Base-by-base conservation (phyloP, 2,888 invertebrate genomes). In the Campopleginae sp. region DNA sequence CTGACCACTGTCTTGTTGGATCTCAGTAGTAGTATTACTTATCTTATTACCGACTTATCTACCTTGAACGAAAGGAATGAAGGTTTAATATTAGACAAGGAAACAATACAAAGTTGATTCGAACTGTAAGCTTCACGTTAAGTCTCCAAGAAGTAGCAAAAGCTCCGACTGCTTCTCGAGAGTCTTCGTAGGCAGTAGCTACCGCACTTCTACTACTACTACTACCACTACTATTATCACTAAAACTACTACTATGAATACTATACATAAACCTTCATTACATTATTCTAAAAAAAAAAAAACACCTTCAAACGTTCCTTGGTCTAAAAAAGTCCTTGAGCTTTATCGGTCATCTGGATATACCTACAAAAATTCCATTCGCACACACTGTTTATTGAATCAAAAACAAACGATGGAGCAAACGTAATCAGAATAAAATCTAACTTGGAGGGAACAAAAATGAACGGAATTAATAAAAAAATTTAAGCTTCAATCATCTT, bases 61-160 rank as follows among this genome's bases (percentile, higher is more conserved):
- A 90, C 84, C 86, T 86, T 88, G 12, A 48, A 58, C n/a, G 84
- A 86, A 75, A 48, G 14, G n/a, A 75, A 68, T 19, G 46, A 58
- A 68, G 12, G 14, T 66, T 46, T 54, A 46, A 77, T 33, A 63
- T 33, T 51, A 31, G 77, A 42, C 72, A 74, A 74, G 48, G 68
- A 65, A 80, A 58, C 19, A 54, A 80, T 63, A 54, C 63, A 85
- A 89, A 89, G 85, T 90, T 89, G 89, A 90, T 90, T 89, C 87
- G 88, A 89, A 89, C 85, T 89, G 76, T 90, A 90, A 90, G 90
- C 89, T 90, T 88, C 88, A 89, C 88, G 88, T 90, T 89, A 90
- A 86, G 54, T 89, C 88, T 89, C 87, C 88, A 89, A 88, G 85
- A 88, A 87, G 88, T 88, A 89, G 89, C 82, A 83, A 88, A 80